Base-by-base conservation (phyloP, 2,888 invertebrate species). In the Dryobotodes eremita region DNA sequence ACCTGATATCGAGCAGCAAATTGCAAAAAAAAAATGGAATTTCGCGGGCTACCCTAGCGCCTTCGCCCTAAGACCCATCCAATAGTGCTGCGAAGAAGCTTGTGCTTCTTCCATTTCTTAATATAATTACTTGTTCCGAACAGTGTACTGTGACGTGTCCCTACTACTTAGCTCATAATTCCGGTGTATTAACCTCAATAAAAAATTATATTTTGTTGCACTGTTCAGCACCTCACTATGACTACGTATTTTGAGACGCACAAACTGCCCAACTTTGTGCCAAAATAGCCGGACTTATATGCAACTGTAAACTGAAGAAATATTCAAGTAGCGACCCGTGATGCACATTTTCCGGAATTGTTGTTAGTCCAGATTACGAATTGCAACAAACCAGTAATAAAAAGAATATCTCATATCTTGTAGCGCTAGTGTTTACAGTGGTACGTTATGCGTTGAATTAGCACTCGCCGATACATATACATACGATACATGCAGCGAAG, bases 211-310 rank as follows among this genome's bases (percentile, higher is more conserved):
- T 53, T 10, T 62, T 50, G 13, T n/a, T 53, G 11, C 50, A 31
- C 31, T 48, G n/a, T 65, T 62, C n/a, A 48, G 78, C 77, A 65
- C 78, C 76, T 78, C 78, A 64, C 65, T 78, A 65, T 55, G n/a
- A 77, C 11, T 48, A 77, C 15, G 20, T 76, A 50, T 62, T 55
- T 36, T 20, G 23, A 48, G 65, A 55, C 26, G 46, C 42, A n/a
- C 31, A 31, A 53, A 61, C 13, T 23, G 50, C 26, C 17, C 11
- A 59, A 50, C 26, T 50, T 53, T 8, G 74, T 72, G 23, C 7
- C 23, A 26, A 23, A 42, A 42, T 42, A 50, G 20, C n/a, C 31
- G 10, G 3, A 46, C 17, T 75, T 59, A 15, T 50, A 36, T 17
- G 23, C 17, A 70, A 70, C 55, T 53, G 31, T n/a, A 69, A 36